Percentiles rank a stretch among this genome's conserved stretches.
These are phyloP conservation scores for Gnathonemus echidnorhynchus DNA, from an alignment of 2,113 vertebrate species.

Conservation along the genomic window DNA sequence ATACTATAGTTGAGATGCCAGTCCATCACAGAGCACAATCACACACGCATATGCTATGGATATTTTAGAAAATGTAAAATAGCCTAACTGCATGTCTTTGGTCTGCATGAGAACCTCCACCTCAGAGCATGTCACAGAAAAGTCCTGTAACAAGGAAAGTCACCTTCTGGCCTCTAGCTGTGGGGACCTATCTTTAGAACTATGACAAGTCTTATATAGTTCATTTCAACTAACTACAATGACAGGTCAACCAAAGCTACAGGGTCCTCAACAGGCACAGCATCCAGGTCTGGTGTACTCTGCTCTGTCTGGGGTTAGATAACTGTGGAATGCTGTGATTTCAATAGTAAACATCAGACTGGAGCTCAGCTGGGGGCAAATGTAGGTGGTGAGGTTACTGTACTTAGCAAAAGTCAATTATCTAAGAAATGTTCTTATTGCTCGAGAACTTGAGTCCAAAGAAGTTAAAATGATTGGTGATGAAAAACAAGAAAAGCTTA, in stretches of 20 bases:
- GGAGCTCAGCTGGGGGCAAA: neutral
- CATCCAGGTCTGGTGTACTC: slow-evolving; percentile 81
- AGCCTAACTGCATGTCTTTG: neutral
- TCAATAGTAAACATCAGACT: neutral
- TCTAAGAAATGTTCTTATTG: neutral
- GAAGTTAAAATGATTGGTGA: neutral
- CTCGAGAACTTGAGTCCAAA: neutral
- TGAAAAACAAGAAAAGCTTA: neutral
- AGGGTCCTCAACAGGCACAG: slow-evolving; percentile 73
- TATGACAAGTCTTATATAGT: neutral
- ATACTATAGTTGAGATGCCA: neutral
- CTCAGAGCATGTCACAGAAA: neutral
- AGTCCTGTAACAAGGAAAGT: neutral
- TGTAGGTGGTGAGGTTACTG: neutral
- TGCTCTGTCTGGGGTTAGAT: slow-evolving; percentile 67
- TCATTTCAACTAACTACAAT: neutral
- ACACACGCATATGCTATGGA: neutral
- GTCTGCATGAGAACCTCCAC: neutral
- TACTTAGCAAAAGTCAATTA: neutral
- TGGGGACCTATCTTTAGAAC: neutral
- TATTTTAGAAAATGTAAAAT: neutral
- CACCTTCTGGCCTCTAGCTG: neutral
- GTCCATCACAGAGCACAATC: neutral
- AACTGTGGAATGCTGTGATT: neutral
- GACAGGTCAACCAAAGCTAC: slow-evolving; percentile 46